phyloP scores from a whole-genome alignment of 2,888 invertebrate genomes.

The Loripinus fragilis region DNA sequence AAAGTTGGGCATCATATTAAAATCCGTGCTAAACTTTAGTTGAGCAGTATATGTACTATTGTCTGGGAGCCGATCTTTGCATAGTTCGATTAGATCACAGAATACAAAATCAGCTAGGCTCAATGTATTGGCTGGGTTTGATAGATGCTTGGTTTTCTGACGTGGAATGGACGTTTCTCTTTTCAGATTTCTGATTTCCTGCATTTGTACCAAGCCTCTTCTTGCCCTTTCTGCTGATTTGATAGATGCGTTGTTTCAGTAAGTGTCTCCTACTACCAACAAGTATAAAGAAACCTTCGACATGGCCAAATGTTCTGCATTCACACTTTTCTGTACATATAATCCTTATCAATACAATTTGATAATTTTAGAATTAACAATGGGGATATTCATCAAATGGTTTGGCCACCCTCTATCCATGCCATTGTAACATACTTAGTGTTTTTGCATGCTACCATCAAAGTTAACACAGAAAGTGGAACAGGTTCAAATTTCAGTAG shows the following conservation, averaged over 20 bases:
- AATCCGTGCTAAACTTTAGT: too few relatives aligned
- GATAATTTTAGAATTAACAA: background rate
- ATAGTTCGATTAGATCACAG: background rate
- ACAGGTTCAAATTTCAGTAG: slow-evolving; percentile 19
- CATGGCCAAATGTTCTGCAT: background rate
- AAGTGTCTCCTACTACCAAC: background rate
- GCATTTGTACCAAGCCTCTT: background rate
- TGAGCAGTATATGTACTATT: too few relatives aligned
- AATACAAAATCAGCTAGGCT: slow-evolving; percentile 12
- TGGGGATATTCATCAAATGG: background rate
- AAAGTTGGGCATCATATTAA: too few relatives aligned
- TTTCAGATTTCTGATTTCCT: slow-evolving; percentile 17
- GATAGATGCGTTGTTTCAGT: background rate
- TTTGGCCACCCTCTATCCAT: background rate
- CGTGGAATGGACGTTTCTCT: background rate
- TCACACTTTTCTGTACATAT: background rate
- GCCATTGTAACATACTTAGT: slow-evolving; percentile 6
- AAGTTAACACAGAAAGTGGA: slow-evolving; percentile 22
- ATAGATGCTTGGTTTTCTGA: background rate
- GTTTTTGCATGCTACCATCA: slow-evolving; percentile 20
- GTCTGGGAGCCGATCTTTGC: background rate
- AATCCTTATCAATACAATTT: background rate
- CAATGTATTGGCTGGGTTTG: background rate
- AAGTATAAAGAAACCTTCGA: background rate
- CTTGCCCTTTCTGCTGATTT: slow-evolving; percentile 5